Evolutionary conservation across 2,113 vertebrate genomes (phyloP).

Genomic region (Charina bottae): DNA sequence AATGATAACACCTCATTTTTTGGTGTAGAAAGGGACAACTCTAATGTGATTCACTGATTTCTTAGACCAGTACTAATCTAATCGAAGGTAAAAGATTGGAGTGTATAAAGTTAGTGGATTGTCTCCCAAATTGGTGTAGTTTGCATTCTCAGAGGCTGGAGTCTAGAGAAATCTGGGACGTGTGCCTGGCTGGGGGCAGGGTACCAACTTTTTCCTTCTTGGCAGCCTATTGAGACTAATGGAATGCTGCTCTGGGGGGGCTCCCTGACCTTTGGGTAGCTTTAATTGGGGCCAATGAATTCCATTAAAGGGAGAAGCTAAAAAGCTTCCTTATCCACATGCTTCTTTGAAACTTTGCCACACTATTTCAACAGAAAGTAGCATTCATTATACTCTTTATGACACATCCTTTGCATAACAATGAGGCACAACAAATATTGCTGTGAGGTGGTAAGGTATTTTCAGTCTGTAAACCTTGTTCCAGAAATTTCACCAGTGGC

Average conservation of each 20-base stretch:
- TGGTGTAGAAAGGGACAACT: not conserved
- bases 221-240: not conserved
- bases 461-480: constrained; percentile 68
- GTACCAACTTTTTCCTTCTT: not conserved
- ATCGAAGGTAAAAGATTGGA: not conserved
- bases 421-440: constrained; percentile 68
- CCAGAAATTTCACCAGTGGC: constrained; percentile 65
- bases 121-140: not conserved
- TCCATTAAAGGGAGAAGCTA: not conserved
- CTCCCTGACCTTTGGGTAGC: constrained; percentile 7
- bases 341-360: not conserved
- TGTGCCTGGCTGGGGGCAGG: not conserved
- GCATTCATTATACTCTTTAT: constrained; percentile 43
- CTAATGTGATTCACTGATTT: not conserved
- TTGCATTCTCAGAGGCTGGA: constrained; percentile 6
- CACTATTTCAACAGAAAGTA: constrained; percentile 52
- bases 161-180: not conserved
- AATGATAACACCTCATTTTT: not conserved
- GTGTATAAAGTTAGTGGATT: not conserved
- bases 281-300: constrained; percentile 12
- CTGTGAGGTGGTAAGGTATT: constrained; percentile 63
- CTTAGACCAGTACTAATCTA: not conserved
- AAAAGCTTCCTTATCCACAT: not conserved
- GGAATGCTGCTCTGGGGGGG: not conserved
- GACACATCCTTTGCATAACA: constrained; percentile 45